Evolutionary conservation across 2,797 vertebrate species (phyloP).

Genomic region (Phyllotis vaccarum): DNA sequence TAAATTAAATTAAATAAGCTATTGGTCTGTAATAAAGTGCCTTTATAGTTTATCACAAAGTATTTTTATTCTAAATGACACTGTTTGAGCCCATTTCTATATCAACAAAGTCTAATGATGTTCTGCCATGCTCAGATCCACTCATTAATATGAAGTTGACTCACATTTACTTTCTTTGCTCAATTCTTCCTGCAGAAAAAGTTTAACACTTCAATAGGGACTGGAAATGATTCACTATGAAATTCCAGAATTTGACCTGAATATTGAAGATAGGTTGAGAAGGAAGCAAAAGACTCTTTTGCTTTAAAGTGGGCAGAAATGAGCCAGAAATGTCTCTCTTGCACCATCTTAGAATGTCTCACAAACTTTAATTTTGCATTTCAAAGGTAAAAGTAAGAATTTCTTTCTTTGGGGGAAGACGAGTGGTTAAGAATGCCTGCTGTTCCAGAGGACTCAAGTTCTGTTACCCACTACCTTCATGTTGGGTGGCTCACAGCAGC

Average conservation of each 20-base stretch:
- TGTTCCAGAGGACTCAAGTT: neutral
- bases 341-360: neutral
- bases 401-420: neutral
- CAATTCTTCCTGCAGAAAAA: neutral
- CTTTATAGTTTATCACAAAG: conserved; percentile 43
- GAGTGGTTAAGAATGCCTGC: neutral
- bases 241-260: neutral
- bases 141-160: neutral
- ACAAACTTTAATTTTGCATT: neutral
- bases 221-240: neutral
- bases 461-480: neutral
- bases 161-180: neutral
- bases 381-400: neutral
- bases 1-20: conserved; percentile 57
- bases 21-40: conserved; percentile 35
- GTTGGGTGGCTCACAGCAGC: neutral
- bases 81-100: neutral
- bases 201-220: conserved; percentile 2
- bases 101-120: conserved; percentile 38
- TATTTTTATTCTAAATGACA: neutral
- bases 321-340: neutral
- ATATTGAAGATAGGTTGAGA: neutral
- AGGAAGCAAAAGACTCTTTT: neutral
- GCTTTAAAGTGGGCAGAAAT: neutral
- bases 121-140: neutral